Evolutionary conservation across 2,797 vertebrate genomes (phyloP).

Genomic region (Lateolabrax maculatus): DNA sequence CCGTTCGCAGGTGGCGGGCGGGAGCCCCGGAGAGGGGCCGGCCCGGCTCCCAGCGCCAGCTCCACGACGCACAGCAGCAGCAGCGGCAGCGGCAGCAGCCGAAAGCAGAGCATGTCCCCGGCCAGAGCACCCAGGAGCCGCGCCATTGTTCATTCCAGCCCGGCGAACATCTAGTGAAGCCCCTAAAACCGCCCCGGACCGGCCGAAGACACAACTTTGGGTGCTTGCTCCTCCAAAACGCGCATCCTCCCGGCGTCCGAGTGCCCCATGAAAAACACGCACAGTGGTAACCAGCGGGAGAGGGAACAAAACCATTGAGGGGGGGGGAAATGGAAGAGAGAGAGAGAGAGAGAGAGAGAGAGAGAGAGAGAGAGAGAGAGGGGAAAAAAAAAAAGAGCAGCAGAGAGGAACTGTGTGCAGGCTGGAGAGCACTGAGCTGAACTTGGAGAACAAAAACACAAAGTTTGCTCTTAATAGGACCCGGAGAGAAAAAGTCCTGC

Average conservation of each 20-base stretch:
- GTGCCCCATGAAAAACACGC: constrained; percentile 55
- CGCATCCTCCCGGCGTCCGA: constrained; percentile 77
- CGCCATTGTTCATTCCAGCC: constrained; percentile 76
- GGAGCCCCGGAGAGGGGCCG: constrained; percentile 71
- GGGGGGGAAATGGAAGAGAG: no score
- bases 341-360: no score
- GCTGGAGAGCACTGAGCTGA: constrained; percentile 77
- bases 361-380: no score
- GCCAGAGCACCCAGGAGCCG: constrained; percentile 71
- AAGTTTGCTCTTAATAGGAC: constrained; percentile 89
- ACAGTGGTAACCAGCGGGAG: constrained; percentile 41
- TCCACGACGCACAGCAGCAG: constrained; percentile 77
- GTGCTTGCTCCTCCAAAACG: constrained; percentile 56
- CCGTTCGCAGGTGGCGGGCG: constrained; percentile 81
- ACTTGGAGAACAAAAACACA: constrained; percentile 88
- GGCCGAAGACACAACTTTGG: constrained; percentile 62
- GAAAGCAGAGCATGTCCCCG: constrained; percentile 69
- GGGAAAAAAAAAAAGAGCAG: constrained; percentile 18
- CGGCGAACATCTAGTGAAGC: constrained; percentile 59
- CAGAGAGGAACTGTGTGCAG: constrained; percentile 45
- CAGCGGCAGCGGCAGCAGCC: constrained; percentile 78
- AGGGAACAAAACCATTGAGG: constrained; percentile 65
- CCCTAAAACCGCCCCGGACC: constrained; percentile 57
- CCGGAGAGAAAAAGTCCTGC: constrained; percentile 84
- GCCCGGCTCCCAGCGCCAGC: constrained; percentile 59